A percentile compares a stretch with the other conserved stretches of the same genome.
These are phyloP conservation scores for Patella depressa DNA, from an alignment of 2,888 invertebrate genomes.

Conservation along the genomic window DNA sequence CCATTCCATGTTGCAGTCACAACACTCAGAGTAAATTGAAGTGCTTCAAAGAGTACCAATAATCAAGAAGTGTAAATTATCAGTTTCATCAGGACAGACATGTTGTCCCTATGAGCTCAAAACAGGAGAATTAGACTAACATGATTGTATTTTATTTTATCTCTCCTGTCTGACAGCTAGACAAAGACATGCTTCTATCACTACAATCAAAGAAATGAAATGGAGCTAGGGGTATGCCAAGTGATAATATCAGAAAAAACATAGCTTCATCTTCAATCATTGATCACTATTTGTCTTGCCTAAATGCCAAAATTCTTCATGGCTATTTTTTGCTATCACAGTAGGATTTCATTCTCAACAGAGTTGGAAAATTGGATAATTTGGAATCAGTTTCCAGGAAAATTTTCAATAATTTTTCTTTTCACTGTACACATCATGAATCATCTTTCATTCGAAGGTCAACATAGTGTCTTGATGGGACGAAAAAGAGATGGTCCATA, in stretches of 20 bases:
- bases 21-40: too few relatives aligned
- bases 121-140: too few relatives aligned
- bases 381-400: conserved; percentile 7
- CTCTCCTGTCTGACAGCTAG: background rate
- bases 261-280: conserved; percentile 10
- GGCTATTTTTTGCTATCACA: conserved; percentile 7
- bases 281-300: conserved; percentile 7
- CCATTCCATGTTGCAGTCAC: too few relatives aligned
- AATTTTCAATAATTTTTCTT: background rate
- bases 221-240: conserved; percentile 8
- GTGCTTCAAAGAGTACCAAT: too few relatives aligned
- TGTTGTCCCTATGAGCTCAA: too few relatives aligned
- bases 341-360: background rate
- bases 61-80: too few relatives aligned
- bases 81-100: too few relatives aligned
- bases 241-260: conserved; percentile 9
- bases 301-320: background rate
- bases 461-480: too few relatives aligned
- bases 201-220: conserved; percentile 10
- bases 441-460: too few relatives aligned
- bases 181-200: background rate
- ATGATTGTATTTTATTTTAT: background rate
- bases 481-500: too few relatives aligned
- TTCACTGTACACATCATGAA: too few relatives aligned
- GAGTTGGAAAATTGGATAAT: background rate